Percentiles rank a stretch among this genome's conserved stretches.
Evolutionary conservation across 2,797 vertebrate species (phyloP).

Genomic region (Lagodon rhomboides): DNA sequence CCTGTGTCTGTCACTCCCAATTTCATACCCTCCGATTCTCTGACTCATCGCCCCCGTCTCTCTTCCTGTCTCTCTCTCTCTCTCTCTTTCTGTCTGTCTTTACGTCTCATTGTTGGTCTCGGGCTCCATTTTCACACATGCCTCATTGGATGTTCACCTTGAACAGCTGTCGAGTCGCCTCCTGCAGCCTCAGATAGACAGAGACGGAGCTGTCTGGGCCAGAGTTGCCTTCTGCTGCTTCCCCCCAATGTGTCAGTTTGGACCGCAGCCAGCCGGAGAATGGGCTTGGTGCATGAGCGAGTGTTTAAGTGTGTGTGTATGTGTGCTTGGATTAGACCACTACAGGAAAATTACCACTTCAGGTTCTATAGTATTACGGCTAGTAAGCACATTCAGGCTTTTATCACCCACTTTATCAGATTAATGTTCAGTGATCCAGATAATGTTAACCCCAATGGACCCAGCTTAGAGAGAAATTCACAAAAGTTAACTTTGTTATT

Average conservation of each 20-base stretch:
- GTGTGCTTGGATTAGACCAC: conserved; percentile 22
- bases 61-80: background rate
- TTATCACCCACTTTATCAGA: conserved; percentile 38
- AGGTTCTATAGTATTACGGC: conserved; percentile 32
- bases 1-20: conserved; percentile 34
- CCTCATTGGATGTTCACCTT: conserved; percentile 72
- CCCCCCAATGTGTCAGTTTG: conserved; percentile 57
- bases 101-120: conserved; percentile 23
- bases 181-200: conserved; percentile 64
- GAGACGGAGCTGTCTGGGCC: conserved; percentile 66
- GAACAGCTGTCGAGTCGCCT: conserved; percentile 68
- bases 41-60: conserved; percentile 31
- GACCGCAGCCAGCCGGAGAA: conserved; percentile 59
- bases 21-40: conserved; percentile 27
- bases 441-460: background rate
- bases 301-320: conserved; percentile 38
- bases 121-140: conserved; percentile 46
- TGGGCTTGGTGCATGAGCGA: conserved; percentile 42
- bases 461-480: background rate
- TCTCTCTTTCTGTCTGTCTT: conserved; percentile 38
- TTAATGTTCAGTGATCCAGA: conserved; percentile 10
- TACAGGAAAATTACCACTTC: conserved; percentile 35
- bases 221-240: conserved; percentile 65
- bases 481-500: conserved; percentile 1
- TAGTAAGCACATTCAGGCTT: conserved; percentile 33